These are phyloP conservation scores for Tetramorium alpestre DNA, from an alignment of 1,140 invertebrate species.

Conservation along the genomic window DNA sequence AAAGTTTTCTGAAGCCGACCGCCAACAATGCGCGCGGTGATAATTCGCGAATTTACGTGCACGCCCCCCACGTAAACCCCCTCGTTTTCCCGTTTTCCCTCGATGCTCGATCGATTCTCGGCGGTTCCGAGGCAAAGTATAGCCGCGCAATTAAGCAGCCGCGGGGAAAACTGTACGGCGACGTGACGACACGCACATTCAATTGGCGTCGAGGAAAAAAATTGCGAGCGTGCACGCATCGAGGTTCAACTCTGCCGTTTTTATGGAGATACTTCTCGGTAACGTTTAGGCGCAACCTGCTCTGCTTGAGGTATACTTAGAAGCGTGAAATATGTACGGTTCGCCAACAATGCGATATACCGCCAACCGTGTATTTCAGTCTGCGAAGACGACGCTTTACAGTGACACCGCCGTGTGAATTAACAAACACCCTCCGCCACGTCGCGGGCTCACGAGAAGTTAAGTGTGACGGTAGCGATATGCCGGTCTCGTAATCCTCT, in stretches of 20 bases:
- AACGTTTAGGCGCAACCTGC: conserved; percentile 34
- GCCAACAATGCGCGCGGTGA: conserved; percentile 48
- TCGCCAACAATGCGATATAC: conserved; percentile 67
- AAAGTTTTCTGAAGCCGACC: conserved; percentile 69
- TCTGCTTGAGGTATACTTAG: conserved; percentile 67
- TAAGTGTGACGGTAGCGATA: conserved; percentile 59
- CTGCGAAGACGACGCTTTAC: conserved; percentile 73
- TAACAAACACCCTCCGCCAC: conserved; percentile 68
- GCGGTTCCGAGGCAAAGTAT: not conserved
- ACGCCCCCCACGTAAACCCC: not conserved
- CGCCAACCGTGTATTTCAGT: conserved; percentile 60
- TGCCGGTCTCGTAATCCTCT: conserved; percentile 60
- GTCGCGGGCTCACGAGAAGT: conserved; percentile 62
- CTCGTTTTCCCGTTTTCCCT: not conserved
- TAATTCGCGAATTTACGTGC: conserved; percentile 39
- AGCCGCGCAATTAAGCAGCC: not conserved
- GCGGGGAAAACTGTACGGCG: not conserved
- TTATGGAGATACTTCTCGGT: conserved; percentile 5
- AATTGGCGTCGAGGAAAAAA: conserved; percentile 5
- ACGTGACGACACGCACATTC: not conserved
- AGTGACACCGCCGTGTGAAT: conserved; percentile 71
- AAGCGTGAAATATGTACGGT: conserved; percentile 64
- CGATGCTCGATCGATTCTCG: not conserved
- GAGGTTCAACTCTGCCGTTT: conserved; percentile 3
- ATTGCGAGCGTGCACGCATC: not conserved